phyloP scores from a whole-genome alignment of 2,113 vertebrate species.

The Tor tambroides region DNA sequence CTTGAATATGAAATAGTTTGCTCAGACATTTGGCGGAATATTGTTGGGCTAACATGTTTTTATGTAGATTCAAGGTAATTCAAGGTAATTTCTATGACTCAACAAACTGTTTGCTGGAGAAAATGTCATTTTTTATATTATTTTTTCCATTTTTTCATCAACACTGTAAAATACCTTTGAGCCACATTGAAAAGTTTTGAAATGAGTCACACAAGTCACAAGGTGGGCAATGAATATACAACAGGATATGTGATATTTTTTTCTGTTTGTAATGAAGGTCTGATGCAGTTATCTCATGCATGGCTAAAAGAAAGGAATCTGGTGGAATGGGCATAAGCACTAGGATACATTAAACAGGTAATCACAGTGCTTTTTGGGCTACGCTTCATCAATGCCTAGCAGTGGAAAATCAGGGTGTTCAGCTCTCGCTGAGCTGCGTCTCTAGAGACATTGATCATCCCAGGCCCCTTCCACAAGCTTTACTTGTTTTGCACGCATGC shows the following conservation, averaged over 20 bases:
- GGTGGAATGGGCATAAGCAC: constrained; percentile 10
- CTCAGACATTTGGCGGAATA: background rate
- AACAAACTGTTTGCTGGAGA: background rate
- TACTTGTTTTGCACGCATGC: constrained; percentile 60
- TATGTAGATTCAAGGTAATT: background rate
- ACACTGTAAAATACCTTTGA: background rate
- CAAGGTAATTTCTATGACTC: background rate
- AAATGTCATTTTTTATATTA: no score
- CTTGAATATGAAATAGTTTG: background rate
- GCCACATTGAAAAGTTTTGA: background rate
- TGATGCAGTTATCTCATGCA: constrained; percentile 34
- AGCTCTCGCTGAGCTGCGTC: constrained; percentile 41
- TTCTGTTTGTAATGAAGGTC: constrained; percentile 23
- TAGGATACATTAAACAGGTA: constrained; percentile 21
- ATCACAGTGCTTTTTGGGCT: constrained; percentile 40
- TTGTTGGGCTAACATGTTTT: background rate
- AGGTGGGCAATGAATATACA: constrained; percentile 3
- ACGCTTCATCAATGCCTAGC: constrained; percentile 34
- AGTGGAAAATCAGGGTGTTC: constrained; percentile 48
- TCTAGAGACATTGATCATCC: constrained; percentile 57
- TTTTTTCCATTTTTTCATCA: background rate
- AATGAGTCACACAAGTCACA: constrained; percentile 6
- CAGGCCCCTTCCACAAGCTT: constrained; percentile 31
- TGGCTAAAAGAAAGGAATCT: constrained; percentile 31
- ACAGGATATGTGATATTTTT: constrained; percentile 24